Conservation (phyloP, 2,797 vertebrate genomes). For the Mionectes olivaceus region DNA sequence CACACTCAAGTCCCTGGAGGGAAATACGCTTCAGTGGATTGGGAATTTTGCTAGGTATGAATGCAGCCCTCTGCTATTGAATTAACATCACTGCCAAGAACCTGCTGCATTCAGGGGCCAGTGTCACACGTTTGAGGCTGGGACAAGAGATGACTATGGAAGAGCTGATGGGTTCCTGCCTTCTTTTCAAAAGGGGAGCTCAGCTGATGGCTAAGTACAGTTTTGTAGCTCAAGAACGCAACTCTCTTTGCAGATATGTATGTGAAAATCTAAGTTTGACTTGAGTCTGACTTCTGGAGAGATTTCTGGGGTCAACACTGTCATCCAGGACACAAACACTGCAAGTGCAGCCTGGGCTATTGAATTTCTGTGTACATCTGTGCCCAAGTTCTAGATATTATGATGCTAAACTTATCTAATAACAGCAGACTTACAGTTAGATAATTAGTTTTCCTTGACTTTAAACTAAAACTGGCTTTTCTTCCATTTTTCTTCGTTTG, state of each 20-base stretch:
- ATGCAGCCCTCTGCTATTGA: not conserved
- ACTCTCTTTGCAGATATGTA: not conserved
- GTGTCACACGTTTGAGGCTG: accelerated
- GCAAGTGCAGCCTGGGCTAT: not conserved
- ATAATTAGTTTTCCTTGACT: not conserved
- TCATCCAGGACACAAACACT: not conserved
- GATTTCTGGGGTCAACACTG: not conserved
- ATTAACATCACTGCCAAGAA: not conserved
- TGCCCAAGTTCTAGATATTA: not conserved
- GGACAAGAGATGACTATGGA: not conserved
- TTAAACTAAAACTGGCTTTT: not conserved
- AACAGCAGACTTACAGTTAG: not conserved
- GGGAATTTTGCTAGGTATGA: not conserved
- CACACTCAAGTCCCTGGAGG: not conserved
- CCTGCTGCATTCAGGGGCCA: not conserved
- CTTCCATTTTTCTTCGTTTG: not conserved
- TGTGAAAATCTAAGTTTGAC: not conserved
- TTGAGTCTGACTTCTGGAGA: not conserved
- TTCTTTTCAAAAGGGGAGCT: not conserved
- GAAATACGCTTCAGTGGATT: not conserved
- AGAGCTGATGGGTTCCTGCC: not conserved
- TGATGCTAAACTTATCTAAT: not conserved
- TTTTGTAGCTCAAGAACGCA: not conserved
- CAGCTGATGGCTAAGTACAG: not conserved
- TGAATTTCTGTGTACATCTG: not conserved